Evolutionary conservation across 2,113 vertebrate genomes (phyloP), one percentile per base, ranked within the genome.

Genomic region (Eidolon helvum): DNA sequence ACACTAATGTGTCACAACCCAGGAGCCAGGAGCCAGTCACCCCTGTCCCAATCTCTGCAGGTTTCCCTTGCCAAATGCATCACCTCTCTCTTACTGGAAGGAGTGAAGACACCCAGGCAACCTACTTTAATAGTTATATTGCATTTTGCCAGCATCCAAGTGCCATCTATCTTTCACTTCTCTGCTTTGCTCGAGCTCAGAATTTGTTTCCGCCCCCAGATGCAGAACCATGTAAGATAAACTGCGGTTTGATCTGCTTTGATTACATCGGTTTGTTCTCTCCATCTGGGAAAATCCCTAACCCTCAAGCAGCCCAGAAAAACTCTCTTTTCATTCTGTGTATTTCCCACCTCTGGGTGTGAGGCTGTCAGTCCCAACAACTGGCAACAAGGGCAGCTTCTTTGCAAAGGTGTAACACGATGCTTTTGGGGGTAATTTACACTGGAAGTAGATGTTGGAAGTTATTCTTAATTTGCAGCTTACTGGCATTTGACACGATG

Each of bases 291-390:
- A 45, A 83, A 92, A 40, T 45, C 53, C 55, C 61, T 15, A 35
- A 33, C 3, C 63, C 14, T 5, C 26, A n/a, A 28, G 18, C 74
- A 69, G 55, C 61, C 40, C n/a, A 50, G 82, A 94, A 59, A 59
- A 55, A 45, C 45, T 48, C 30, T 74, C 86, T 68, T 89, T 86
- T 84, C 87, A 74, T 85, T 95, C 50, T 90, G 95, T 38, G 89
- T 33, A 45, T 94, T 86, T 90, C 28, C 61, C 86, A 78, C 78
- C 55, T 94, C 75, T 57, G 48, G 28, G 69, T 91, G 78, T 69
- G 24, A 97, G 63, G 77, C 35, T 84, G 48, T 90, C 35, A 33
- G 74, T 63, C 69, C 55, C 72, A 18, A 78, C 57, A 93, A 48
- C 45, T 38, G 55, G 48, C 83, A 75, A 35, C 28, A 12, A 19